Evolutionary conservation across 30 jellyfish, hydroid and myxozoan species (phyloP), one percentile per base, ranked within the genome.

Genomic region (Nemopilema nomurai): DNA sequence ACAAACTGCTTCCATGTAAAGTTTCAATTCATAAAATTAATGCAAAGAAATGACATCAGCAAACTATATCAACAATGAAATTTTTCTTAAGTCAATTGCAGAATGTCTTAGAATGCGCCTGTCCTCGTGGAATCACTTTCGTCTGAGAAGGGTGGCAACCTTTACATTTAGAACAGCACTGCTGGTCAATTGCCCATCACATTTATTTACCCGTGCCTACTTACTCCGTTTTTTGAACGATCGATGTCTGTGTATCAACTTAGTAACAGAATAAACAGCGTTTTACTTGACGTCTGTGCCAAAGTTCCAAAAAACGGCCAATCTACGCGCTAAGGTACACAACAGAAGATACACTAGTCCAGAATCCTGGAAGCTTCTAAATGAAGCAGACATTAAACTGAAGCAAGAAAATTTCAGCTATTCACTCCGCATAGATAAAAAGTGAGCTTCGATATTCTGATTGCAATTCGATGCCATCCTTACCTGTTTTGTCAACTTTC

Each of bases 401-500:
- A n/a, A n/a, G n/a, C n/a, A n/a, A n/a, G n/a, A n/a, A n/a, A n/a
- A n/a, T n/a, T n/a, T n/a, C n/a, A n/a, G n/a, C n/a, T n/a, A n/a
- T n/a, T n/a, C n/a, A n/a, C n/a, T n/a, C n/a, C n/a, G n/a, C n/a
- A n/a, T n/a, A n/a, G n/a, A n/a, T n/a, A n/a, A n/a, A n/a, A n/a
- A n/a, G n/a, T n/a, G n/a, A n/a, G n/a, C n/a, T n/a, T n/a, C n/a
- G n/a, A n/a, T n/a, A n/a, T n/a, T n/a, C 57, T 41, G 13, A 41
- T 13, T 3, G 13, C 6, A 41, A 13, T 3, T 41, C 6, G 57
- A 41, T 41, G 13, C 13, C 13, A 3, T 41, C 57, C 13, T 13
- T 41, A 93, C 98, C 96, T 93, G 97, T 68, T 93, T 93, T 32
- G 98, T 93, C 28, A 93, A 88, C 51, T 93, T 93, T 51, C 98